A percentile compares a stretch with the other conserved stretches of the same genome.
Evolutionary conservation across 1,140 invertebrate genomes (phyloP).

Genomic region (Zophobas morio): DNA sequence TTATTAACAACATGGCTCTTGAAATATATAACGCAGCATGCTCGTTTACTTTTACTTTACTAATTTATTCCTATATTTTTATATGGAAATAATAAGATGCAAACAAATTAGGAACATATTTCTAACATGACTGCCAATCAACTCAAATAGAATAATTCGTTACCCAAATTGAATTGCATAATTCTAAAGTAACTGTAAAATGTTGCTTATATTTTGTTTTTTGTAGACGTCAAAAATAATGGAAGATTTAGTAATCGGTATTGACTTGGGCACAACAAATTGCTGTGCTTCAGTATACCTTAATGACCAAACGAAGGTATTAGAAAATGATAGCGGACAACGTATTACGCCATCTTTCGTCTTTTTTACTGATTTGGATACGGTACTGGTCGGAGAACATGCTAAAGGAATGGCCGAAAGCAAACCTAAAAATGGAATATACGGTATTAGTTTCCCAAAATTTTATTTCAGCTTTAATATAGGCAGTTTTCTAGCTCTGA

Average conservation of each 20-base stretch:
- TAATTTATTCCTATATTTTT: too few species aligned
- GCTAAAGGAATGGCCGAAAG: background rate
- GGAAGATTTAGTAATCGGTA: conserved; percentile 1
- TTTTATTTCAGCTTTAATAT: conserved; percentile 66
- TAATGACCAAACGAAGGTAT: conserved; percentile 76
- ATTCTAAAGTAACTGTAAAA: too few species aligned
- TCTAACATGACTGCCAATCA: too few species aligned
- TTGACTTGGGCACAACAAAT: conserved; percentile 43
- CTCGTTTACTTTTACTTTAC: too few species aligned
- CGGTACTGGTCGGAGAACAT: conserved; percentile 66
- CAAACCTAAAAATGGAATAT: conserved; percentile 20
- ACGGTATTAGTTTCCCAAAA: conserved; percentile 71
- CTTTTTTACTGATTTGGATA: conserved; percentile 71
- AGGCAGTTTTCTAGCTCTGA: background rate
- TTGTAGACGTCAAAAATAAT: background rate
- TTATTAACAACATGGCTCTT: too few species aligned
- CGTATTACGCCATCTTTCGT: conserved; percentile 79
- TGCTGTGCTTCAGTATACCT: conserved; percentile 14
- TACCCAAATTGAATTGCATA: too few species aligned
- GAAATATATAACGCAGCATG: too few species aligned
- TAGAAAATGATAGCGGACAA: conserved; percentile 88
- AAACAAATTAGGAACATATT: too few species aligned
- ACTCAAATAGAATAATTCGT: too few species aligned
- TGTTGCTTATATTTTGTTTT: too few species aligned
- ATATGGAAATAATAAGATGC: too few species aligned